Conservation (phyloP, 2,888 invertebrate genomes). For the Cryptus armator region DNA sequence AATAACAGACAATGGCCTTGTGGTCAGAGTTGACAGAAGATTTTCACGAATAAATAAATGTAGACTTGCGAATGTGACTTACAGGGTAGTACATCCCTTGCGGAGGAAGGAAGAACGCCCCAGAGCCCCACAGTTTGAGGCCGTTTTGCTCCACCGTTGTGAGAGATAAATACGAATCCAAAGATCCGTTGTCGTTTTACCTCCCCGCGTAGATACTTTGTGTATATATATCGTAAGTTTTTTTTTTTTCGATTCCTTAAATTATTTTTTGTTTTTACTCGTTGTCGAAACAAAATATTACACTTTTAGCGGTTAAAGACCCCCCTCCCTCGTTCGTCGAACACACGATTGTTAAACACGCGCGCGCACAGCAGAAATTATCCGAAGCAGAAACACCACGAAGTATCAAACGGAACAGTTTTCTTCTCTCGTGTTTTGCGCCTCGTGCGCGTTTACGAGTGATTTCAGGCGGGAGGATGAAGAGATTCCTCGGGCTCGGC, state of each 20-base stretch:
- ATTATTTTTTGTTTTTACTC: neutral
- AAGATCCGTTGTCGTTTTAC: slow-evolving; percentile 73
- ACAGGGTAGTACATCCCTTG: slow-evolving; percentile 99
- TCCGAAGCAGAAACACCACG: neutral
- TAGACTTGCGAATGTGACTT: slow-evolving; percentile 86
- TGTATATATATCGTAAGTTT: neutral
- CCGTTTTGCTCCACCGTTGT: slow-evolving; percentile 87
- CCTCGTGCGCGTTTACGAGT: slow-evolving; percentile 19
- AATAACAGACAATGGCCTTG: slow-evolving; percentile 9
- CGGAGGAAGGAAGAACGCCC: slow-evolving; percentile 98
- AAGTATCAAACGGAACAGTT: neutral
- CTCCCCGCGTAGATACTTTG: slow-evolving; percentile 48
- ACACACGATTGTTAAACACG: slow-evolving; percentile 5
- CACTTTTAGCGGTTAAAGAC: neutral
- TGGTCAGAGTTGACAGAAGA: slow-evolving; percentile 51
- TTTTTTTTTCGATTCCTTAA: neutral
- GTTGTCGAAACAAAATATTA: neutral
- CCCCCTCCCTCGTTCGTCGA: neutral
- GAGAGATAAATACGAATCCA: slow-evolving; percentile 79
- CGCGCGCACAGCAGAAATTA: slow-evolving; percentile 5
- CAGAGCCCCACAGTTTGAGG: slow-evolving; percentile 99
- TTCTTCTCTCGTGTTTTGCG: slow-evolving; percentile 8
- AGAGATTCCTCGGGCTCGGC: slow-evolving; percentile 7
- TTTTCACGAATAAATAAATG: neutral
- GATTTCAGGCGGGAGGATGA: slow-evolving; percentile 22